Conservation (phyloP, 1,140 invertebrate genomes). For the Tetramorium alpestre region DNA sequence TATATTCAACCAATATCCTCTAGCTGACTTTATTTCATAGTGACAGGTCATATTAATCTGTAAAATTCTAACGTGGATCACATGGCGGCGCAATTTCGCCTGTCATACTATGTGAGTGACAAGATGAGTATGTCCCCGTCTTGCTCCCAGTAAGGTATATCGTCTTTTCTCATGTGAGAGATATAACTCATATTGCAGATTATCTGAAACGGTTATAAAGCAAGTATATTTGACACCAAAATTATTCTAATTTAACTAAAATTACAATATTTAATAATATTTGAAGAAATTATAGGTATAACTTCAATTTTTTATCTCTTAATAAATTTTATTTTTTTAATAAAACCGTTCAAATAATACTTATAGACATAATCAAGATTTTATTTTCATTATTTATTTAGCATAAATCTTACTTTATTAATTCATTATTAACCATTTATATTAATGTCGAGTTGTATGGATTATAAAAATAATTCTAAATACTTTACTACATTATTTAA, state of each 20-base stretch:
- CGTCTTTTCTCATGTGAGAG: background rate
- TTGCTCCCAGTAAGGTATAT: constrained; percentile 9
- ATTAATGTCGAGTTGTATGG: background rate
- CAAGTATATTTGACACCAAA: background rate
- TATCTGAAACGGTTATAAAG: constrained; percentile 23
- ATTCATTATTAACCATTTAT: background rate
- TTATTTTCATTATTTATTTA: background rate
- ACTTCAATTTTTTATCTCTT: background rate
- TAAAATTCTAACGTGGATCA: constrained; percentile 38
- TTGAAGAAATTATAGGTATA: background rate
- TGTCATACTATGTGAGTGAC: constrained; percentile 13
- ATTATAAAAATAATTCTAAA: too few species aligned
- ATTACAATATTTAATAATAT: background rate
- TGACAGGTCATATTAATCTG: constrained; percentile 29
- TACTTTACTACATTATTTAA: too few species aligned
- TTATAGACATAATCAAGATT: background rate
- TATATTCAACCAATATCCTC: background rate
- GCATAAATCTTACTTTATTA: background rate
- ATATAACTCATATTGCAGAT: constrained; percentile 21
- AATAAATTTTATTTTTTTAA: background rate
- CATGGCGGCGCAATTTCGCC: constrained; percentile 24
- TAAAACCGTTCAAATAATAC: background rate
- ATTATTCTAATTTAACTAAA: constrained; percentile 8
- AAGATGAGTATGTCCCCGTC: constrained; percentile 24
- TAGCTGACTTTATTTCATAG: constrained; percentile 29